Conservation (phyloP, 2,113 vertebrate species). For the Anarrhichthys ocellatus region DNA sequence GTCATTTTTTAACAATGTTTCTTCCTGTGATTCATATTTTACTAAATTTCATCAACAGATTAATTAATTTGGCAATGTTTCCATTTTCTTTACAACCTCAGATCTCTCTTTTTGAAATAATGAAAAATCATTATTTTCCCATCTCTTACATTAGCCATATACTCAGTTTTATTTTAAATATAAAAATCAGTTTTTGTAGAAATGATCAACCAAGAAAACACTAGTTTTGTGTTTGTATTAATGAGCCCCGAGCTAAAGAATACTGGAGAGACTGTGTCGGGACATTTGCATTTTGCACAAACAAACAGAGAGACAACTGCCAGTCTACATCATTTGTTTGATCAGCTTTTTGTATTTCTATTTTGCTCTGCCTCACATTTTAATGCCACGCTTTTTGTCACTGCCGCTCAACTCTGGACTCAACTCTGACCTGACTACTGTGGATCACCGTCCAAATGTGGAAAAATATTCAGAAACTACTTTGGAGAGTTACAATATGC, state of each 20-base stretch:
- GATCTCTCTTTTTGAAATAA: neutral
- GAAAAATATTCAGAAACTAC: neutral
- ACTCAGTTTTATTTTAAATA: neutral
- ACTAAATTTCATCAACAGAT: conserved; percentile 17
- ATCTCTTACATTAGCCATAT: neutral
- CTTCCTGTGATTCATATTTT: conserved; percentile 13
- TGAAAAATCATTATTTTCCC: neutral
- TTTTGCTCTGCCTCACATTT: neutral
- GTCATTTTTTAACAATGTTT: neutral
- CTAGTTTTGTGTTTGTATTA: neutral
- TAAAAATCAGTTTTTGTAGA: neutral
- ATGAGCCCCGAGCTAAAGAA: neutral
- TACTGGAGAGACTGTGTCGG: neutral
- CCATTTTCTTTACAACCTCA: neutral
- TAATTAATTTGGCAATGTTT: neutral
- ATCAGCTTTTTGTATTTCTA: neutral
- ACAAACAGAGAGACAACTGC: neutral
- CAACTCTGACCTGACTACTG: neutral
- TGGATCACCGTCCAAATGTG: neutral
- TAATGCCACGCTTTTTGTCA: neutral
- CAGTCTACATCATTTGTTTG: neutral
- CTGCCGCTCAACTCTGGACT: neutral
- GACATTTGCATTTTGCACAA: neutral
- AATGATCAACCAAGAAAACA: neutral
- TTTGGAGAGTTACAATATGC: neutral